These are phyloP conservation scores for Monarcha castaneiventris DNA, from an alignment of 2,113 vertebrate genomes.

Conservation along the genomic window DNA sequence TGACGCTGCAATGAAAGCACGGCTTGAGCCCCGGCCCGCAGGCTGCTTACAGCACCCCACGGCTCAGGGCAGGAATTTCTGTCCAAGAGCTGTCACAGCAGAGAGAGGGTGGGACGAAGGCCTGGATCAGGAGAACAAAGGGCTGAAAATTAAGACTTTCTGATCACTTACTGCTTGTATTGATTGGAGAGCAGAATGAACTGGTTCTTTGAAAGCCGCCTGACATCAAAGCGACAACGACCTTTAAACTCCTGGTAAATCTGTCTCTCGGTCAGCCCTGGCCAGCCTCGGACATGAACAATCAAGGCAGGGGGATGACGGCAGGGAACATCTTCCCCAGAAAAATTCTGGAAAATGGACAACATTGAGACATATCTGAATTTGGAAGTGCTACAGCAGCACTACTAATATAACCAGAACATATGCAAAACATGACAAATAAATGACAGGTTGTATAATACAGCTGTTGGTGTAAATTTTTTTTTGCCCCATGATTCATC, in stretches of 20 bases:
- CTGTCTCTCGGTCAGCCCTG: constrained; percentile 57
- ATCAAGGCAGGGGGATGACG: constrained; percentile 60
- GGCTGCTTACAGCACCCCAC: not conserved
- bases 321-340: constrained; percentile 62
- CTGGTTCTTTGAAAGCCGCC: constrained; percentile 52
- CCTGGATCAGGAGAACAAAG: not conserved
- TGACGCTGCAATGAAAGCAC: constrained; percentile 25
- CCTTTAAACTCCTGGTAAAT: constrained; percentile 69
- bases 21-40: not conserved
- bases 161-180: constrained; percentile 69
- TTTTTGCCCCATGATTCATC: not conserved
- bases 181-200: constrained; percentile 73
- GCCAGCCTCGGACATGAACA: constrained; percentile 52
- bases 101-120: not conserved
- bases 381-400: not conserved
- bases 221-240: constrained; percentile 71
- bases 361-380: not conserved
- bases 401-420: not conserved
- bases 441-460: not conserved
- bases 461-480: not conserved
- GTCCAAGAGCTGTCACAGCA: not conserved
- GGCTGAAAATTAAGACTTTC: not conserved
- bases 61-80: not conserved
- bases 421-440: not conserved
- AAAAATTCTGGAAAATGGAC: constrained; percentile 68